These are phyloP conservation scores for Dryoscopus gambensis DNA, from an alignment of 2,113 vertebrate genomes.

Conservation along the genomic window DNA sequence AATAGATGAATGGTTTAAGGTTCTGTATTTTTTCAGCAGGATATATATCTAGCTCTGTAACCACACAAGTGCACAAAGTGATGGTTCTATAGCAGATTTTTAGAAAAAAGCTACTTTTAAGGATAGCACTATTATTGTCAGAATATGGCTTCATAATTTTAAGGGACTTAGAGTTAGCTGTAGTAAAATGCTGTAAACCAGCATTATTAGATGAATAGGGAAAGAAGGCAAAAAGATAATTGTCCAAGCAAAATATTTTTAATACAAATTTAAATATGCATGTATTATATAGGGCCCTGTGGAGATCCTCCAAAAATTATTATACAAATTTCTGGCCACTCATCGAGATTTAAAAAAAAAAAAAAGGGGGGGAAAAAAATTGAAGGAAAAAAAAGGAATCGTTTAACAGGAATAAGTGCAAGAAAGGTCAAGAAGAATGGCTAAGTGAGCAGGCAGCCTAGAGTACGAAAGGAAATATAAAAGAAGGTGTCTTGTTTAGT, in stretches of 20 bases:
- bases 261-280: neutral
- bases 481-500: neutral
- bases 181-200: neutral
- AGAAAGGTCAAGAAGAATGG: neutral
- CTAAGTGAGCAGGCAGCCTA: neutral
- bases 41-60: neutral
- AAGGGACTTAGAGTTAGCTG: neutral
- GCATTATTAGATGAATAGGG: neutral
- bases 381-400: rapidly evolving
- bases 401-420: neutral
- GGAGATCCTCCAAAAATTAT: neutral
- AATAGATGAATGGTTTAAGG: neutral
- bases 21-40: neutral
- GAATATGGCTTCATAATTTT: neutral
- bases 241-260: neutral
- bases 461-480: neutral
- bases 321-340: neutral
- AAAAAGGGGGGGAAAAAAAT: neutral
- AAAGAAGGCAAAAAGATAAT: neutral
- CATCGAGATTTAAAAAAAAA: neutral
- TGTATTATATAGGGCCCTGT: neutral
- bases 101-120: neutral
- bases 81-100: neutral
- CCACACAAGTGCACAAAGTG: neutral
- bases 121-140: neutral